phyloP scores from a whole-genome alignment of 2,888 invertebrate genomes.

The Nycteola revayana region DNA sequence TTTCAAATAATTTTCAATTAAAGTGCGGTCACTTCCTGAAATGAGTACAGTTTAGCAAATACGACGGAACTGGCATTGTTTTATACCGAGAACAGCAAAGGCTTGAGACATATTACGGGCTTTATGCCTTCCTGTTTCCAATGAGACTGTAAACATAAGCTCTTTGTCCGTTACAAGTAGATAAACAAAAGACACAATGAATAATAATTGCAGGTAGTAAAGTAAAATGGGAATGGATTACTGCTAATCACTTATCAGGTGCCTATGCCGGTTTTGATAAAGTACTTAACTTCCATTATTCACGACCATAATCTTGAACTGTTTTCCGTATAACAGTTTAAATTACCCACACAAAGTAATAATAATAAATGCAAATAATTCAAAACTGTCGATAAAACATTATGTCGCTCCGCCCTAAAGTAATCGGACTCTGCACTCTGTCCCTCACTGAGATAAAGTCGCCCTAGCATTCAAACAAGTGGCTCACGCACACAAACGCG shows the following conservation, averaged over 20 bases:
- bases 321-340: too few relatives aligned
- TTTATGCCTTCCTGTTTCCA: conserved; percentile 78
- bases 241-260: too few relatives aligned
- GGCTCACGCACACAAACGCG: conserved; percentile 70
- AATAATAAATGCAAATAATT: conserved; percentile 2
- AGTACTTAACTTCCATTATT: too few relatives aligned
- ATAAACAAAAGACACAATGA: not conserved
- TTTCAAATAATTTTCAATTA: conserved; percentile 46
- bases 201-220: too few relatives aligned
- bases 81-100: conserved; percentile 68
- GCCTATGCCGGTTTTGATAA: too few relatives aligned
- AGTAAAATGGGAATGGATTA: too few relatives aligned
- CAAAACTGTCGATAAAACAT: conserved; percentile 47
- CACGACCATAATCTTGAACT: too few relatives aligned
- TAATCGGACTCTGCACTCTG: conserved; percentile 81
- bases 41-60: conserved; percentile 71
- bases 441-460: conserved; percentile 79
- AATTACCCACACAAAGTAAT: too few relatives aligned
- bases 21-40: conserved; percentile 68
- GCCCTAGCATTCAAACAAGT: conserved; percentile 81
- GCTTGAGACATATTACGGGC: conserved; percentile 69
- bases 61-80: conserved; percentile 79
- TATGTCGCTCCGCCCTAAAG: conserved; percentile 52
- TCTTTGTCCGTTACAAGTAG: not conserved
- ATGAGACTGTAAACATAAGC: conserved; percentile 35